Conservation (phyloP, 92 coral and sea anemone species). For the Blastomussa wellsi region DNA sequence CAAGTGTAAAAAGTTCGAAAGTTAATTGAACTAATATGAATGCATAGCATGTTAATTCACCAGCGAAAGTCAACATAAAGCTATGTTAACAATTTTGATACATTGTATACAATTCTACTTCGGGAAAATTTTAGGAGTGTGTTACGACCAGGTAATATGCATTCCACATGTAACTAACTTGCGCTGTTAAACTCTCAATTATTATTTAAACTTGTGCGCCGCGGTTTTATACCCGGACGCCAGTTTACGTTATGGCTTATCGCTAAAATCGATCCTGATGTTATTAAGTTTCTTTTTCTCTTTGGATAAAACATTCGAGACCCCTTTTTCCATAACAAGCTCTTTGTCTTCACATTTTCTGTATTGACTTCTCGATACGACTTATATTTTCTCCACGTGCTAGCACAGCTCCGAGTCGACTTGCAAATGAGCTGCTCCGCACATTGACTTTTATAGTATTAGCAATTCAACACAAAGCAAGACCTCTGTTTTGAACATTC, state of each 20-base stretch:
- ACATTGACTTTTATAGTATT: slow-evolving; percentile 21
- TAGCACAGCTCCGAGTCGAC: neutral
- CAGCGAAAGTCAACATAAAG: neutral
- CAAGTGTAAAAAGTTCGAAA: neutral
- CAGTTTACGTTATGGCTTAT: too few species aligned
- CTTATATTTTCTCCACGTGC: neutral
- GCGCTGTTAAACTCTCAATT: too few species aligned
- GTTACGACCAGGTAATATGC: neutral
- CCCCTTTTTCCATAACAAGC: neutral
- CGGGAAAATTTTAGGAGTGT: neutral
- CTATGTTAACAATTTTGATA: neutral
- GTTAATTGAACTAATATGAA: neutral
- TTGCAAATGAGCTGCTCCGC: neutral
- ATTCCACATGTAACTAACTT: too few species aligned
- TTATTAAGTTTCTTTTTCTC: neutral
- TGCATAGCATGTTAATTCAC: neutral
- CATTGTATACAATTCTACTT: neutral
- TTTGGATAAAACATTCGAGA: neutral
- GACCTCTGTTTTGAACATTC: slow-evolving; percentile 1
- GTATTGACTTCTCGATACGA: neutral
- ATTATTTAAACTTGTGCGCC: too few species aligned
- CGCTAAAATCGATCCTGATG: neutral
- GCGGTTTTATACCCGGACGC: too few species aligned
- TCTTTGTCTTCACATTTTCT: neutral
- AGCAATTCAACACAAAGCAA: neutral